Base-by-base conservation (phyloP, 1,140 invertebrate genomes). In the Sycophaga agraensis region DNA sequence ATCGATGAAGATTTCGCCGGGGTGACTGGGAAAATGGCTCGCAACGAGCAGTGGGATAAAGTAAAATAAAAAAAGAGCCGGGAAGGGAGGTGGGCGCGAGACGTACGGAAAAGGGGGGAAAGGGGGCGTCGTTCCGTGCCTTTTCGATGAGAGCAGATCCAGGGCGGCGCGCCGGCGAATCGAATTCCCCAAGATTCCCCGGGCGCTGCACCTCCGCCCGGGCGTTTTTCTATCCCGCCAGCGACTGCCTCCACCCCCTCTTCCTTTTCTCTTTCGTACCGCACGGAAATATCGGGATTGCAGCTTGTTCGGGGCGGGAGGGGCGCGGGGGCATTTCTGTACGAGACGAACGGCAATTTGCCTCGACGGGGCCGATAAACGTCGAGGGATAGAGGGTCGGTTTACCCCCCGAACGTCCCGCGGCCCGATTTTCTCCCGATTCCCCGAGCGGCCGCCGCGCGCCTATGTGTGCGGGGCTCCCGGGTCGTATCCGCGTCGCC, bases 401-500 rank as follows among this genome's bases (percentile, higher is more conserved):
- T 43, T n/a, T 45, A 45, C 53, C 51, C 53, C 19, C 49, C 28
- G 39, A 43, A 51, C 35, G 26, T 53, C 26, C 45, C 26, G 9
- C 49, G 17, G 21, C 4, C 11, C 17, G 19, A 21, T 31, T 48
- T 21, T 46, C 11, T 22, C 17, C 34, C 5, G 4, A 39, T 39
- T 8, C 21, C 2, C n/a, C n/a, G n/a, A n/a, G n/a, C n/a, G n/a
- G n/a, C n/a, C 37, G 5, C 28, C 28, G 28, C 28, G 11, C 28
- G 28, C 11, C 28, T 31, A 4, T 11, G 28, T 31, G 28, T 11
- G 28, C 28, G 4, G 28, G 11, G 28, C 28, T 66, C 81, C 34
- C 71, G 92, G 90, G 89, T 54, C 92, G 91, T 77, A 70, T 85
- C 43, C 94, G 91, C 89, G 86, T 92, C 76, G 88, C 89, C 24